Base-by-base conservation (phyloP, 1,140 invertebrate species). In the Prorops nasuta region DNA sequence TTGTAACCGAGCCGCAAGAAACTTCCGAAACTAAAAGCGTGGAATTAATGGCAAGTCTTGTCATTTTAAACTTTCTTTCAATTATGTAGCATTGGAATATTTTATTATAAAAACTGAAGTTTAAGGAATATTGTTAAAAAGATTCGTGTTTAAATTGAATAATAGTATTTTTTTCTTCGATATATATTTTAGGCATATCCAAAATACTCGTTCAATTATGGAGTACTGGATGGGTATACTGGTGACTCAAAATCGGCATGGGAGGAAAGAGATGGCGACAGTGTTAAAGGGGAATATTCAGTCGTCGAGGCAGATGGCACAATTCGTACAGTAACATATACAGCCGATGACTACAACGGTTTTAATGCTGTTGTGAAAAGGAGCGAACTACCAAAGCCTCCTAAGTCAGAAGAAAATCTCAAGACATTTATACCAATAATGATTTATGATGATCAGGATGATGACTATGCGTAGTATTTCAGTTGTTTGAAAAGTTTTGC, bases 331-430 rank as follows among this genome's bases (percentile, higher is more conserved):
- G 86, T 87, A 35, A 80, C 84, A 60, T 89, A 89, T 66, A 86
- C 84, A 1, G 86, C 86, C 17, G 86, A 88, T 66, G 83, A 87
- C 51, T 81, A 84, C 57, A 83, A 81, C 53, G 85, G 86, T 3
- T 86, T 85, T 66, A 75, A 74, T 18, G 74, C 74, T 2, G 64
- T 74, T 3, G 71, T 76, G 0, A 69, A 63, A 0, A 72, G 60
- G 44, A 66, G 45, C 24, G 61, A 64, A 8, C 63, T 66, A 3
- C 54, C 49, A 1, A 64, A 38, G 4, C 42, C 54, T 6, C 2
- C 36, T 6, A 46, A 52, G 1, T 19, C 45, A 2, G 20, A 49
- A 2, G 17, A 18, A 0, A 45, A 53, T 16, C 21, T 58, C 3
- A 61, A 58, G n/a, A 41, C 50, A 10, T 64, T 65, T 10, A 2